Evolutionary conservation across 2,113 vertebrate species (phyloP).

Genomic region (Myotis lucifugus): DNA sequence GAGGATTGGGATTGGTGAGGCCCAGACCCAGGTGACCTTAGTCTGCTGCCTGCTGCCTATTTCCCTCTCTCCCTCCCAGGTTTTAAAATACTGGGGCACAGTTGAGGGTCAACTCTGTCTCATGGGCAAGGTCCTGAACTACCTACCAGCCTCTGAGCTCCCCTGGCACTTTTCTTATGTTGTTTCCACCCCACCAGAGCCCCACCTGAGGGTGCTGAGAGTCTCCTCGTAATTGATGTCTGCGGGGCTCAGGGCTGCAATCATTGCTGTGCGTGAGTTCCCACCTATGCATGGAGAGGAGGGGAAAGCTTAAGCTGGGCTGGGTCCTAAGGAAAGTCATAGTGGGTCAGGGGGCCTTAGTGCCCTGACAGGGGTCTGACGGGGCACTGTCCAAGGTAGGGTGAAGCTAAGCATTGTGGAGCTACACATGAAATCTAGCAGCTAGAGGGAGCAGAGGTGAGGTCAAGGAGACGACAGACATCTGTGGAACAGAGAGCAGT

Average conservation of each 20-base stretch:
- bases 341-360: not conserved
- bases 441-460: not conserved
- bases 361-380: not conserved
- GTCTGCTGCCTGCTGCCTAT: not conserved
- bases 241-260: constrained; percentile 92
- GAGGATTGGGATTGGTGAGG: not conserved
- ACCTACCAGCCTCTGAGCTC: not conserved
- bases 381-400: not conserved
- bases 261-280: constrained; percentile 94
- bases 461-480: not conserved
- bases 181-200: not conserved
- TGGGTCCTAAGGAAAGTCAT: not conserved
- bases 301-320: not conserved
- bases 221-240: constrained; percentile 95
- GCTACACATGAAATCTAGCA: not conserved
- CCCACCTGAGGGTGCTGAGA: constrained; percentile 88
- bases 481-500: not conserved
- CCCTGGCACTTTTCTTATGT: not conserved
- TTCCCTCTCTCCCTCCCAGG: not conserved
- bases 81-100: not conserved
- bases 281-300: constrained; percentile 84
- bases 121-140: not conserved
- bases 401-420: not conserved
- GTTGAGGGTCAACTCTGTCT: not conserved
- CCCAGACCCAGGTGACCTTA: not conserved